These are phyloP conservation scores for Phyllostomus discolor DNA, from an alignment of 2,113 vertebrate species.

Conservation along the genomic window DNA sequence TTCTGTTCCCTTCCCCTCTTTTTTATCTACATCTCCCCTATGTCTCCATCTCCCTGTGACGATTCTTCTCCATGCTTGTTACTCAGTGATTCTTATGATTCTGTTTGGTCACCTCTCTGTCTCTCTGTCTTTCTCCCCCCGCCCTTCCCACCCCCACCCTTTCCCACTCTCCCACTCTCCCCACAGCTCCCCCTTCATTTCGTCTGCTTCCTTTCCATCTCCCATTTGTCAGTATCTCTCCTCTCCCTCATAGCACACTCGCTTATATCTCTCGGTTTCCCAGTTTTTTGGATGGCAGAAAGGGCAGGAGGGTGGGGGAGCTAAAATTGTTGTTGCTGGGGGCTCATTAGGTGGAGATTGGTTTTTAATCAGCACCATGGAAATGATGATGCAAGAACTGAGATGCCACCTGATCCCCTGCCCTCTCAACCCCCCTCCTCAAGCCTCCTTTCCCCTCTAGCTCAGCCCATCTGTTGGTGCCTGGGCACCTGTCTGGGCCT, in stretches of 20 bases:
- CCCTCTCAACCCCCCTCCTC: slow-evolving; percentile 53
- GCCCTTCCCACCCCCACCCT: background rate
- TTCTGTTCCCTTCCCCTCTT: background rate
- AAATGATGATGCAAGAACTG: slow-evolving; percentile 75
- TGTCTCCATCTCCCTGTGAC: background rate
- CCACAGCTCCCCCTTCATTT: background rate
- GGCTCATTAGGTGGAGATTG: slow-evolving; percentile 79
- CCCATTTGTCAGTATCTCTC: background rate
- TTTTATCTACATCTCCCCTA: background rate
- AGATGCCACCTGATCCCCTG: slow-evolving; percentile 79
- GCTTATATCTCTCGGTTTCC: slow-evolving; percentile 29
- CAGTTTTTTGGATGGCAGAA: slow-evolving; percentile 55
- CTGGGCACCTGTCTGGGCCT: slow-evolving; percentile 70
- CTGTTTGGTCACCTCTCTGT: background rate
- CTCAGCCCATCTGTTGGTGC: slow-evolving; percentile 77
- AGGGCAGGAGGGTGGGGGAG: slow-evolving; percentile 61
- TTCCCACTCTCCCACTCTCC: background rate
- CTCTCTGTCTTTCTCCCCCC: background rate
- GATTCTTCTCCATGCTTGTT: background rate
- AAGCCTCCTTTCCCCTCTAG: slow-evolving; percentile 65
- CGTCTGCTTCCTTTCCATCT: background rate
- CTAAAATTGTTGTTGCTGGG: slow-evolving; percentile 65
- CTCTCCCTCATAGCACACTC: background rate
- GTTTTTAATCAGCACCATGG: slow-evolving; percentile 80
- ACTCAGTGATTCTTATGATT: background rate